Conservation (phyloP, 2,113 vertebrate species). For the Bostrychus sinensis region DNA sequence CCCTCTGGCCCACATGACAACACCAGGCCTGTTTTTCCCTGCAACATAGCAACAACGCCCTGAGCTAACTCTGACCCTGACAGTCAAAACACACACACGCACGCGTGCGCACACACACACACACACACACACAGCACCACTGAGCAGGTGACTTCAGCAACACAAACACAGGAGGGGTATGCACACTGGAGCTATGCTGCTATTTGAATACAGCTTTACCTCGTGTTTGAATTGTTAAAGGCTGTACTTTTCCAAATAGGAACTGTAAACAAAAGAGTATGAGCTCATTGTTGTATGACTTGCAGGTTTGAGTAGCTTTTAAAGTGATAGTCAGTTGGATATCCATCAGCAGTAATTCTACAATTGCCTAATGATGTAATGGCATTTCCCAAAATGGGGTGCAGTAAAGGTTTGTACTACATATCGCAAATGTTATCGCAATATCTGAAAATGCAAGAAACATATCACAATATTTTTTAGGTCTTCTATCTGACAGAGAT, state of each 20-base stretch:
- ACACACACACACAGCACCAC: conserved; percentile 45
- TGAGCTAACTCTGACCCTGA: conserved; percentile 57
- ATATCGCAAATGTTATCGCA: no score
- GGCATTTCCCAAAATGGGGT: neutral
- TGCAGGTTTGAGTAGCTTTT: conserved; percentile 35
- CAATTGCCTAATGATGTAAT: neutral
- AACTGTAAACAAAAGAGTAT: conserved; percentile 36
- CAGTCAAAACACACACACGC: conserved; percentile 66
- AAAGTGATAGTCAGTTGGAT: conserved; percentile 36
- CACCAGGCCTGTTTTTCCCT: conserved; percentile 61
- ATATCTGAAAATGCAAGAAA: no score
- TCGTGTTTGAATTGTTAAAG: conserved; percentile 44
- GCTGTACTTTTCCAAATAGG: conserved; percentile 23
- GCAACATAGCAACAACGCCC: conserved; percentile 67
- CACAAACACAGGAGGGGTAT: conserved; percentile 23
- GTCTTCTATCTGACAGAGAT: no score
- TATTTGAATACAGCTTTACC: conserved; percentile 42
- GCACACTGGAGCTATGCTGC: neutral
- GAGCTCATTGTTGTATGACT: conserved; percentile 31
- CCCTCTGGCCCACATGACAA: conserved; percentile 71
- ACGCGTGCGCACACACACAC: no score
- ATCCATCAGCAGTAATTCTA: no score
- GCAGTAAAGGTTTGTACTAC: no score
- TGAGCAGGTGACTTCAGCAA: conserved; percentile 56
- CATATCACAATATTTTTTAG: no score